A percentile compares a stretch with the other conserved stretches of the same genome.
These are phyloP conservation scores for Bombus soroeensis DNA, from an alignment of 1,140 invertebrate species.

Conservation along the genomic window DNA sequence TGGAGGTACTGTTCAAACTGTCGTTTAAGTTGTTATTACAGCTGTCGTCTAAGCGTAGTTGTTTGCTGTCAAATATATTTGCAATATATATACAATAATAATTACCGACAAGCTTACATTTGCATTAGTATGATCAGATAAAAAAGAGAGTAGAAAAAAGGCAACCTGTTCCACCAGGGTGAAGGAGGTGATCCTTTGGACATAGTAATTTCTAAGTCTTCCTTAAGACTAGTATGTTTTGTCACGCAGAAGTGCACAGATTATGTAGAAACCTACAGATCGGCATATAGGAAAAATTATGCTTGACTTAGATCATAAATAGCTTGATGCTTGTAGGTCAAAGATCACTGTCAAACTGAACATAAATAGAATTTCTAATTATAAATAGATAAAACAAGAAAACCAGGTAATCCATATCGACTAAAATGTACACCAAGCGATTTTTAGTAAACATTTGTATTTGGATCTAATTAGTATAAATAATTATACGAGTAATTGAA, in stretches of 20 bases:
- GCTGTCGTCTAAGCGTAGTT: slow-evolving; percentile 74
- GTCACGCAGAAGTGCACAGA: background rate
- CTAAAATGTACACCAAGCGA: too few relatives aligned
- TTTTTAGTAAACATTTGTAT: background rate
- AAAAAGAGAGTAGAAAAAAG: background rate
- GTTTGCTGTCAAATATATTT: slow-evolving; percentile 73
- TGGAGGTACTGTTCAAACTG: slow-evolving; percentile 62
- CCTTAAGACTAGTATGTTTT: background rate
- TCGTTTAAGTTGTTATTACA: slow-evolving; percentile 78
- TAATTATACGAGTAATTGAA: background rate
- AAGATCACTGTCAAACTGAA: background rate
- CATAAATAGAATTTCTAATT: background rate
- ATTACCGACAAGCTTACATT: background rate
- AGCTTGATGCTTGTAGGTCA: background rate
- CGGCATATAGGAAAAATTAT: background rate
- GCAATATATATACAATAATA: background rate
- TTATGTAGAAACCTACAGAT: too few relatives aligned
- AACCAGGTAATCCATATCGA: background rate
- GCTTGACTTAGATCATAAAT: background rate
- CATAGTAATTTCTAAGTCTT: slow-evolving; percentile 4
- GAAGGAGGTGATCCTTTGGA: slow-evolving; percentile 29
- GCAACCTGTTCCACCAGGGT: slow-evolving; percentile 55
- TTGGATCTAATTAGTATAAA: background rate
- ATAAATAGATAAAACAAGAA: background rate
- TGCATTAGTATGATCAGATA: background rate